Evolutionary conservation across 2,888 invertebrate species (phyloP), one percentile per base, ranked within the genome.

Genomic region (Cantharis nigra): DNA sequence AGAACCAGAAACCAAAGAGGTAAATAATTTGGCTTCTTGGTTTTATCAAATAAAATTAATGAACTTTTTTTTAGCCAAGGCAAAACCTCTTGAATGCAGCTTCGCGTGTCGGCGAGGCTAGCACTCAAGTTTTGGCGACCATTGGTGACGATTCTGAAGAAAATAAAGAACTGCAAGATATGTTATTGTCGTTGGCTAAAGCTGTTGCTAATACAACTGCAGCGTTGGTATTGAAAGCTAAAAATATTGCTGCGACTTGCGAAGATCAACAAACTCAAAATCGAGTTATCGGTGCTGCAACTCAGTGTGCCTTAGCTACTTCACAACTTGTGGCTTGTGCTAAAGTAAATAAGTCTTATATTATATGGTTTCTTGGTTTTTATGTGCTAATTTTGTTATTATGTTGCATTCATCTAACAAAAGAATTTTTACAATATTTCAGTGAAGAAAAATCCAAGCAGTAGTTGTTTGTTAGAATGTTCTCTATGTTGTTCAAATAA

Each of bases 141-240:
- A 98, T 98, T 87, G 97, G 96, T 14, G 97, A 97, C 85, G 97
- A 97, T 78, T 95, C 95, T n/a, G 93, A 93, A 13, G 93, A 94
- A 80, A 95, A 94, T 87, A 93, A 94, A 83, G 96, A 96, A 83
- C 91, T 96, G 2, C 90, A 94, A 89, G 99, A 99, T 83, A 95
- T 97, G 89, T 92, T 99, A 0, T 90, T 99, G 23, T 95, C 96
- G 0, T 90, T 98, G 82, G 99, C 99, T 7, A 99, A 99, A 89
- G 97, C 96, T 0, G 99, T 99, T 30, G 99, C 99, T 64, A 99
- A 98, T 87, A 97, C 98, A 2, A 98, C 99, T 0, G 99, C 99
- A 0, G 96, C 97, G 1, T 89, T 99, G 72, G 99, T 99, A 2
- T 91, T 99, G 74, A 96, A 97, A 86, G 98, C 99, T 0, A 98